phyloP scores from a whole-genome alignment of 2,113 vertebrate species.

The Apeltes quadracus region DNA sequence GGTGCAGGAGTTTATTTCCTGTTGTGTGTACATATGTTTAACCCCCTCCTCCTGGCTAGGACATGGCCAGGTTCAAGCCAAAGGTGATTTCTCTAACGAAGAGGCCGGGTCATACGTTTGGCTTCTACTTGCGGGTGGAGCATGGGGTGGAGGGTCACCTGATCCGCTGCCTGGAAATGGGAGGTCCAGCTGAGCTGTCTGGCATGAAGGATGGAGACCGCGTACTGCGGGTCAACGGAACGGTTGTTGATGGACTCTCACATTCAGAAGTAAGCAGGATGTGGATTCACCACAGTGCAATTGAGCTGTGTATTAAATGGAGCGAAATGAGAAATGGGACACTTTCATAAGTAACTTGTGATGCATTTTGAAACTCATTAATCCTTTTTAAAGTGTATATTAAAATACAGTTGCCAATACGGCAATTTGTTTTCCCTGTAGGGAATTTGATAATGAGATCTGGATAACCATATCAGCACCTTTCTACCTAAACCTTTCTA shows the following conservation, averaged over 20 bases:
- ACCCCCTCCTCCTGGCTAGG: conserved; percentile 50
- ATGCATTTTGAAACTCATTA: neutral
- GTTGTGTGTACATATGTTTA: neutral
- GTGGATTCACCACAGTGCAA: too few species aligned
- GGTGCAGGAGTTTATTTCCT: neutral
- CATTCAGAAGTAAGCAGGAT: conserved; percentile 83
- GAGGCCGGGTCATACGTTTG: conserved; percentile 82
- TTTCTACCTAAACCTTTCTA: neutral
- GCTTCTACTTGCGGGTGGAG: conserved; percentile 91
- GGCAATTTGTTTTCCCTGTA: neutral
- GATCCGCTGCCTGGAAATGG: conserved; percentile 85
- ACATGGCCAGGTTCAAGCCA: conserved; percentile 83
- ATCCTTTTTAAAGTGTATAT: too few species aligned
- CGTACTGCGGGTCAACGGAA: conserved; percentile 87
- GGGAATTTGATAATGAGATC: neutral
- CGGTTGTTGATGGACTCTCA: conserved; percentile 86
- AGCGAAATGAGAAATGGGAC: neutral
- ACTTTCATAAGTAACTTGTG: neutral
- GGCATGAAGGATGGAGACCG: conserved; percentile 94
- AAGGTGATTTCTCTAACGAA: conserved; percentile 87
- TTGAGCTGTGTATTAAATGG: too few species aligned
- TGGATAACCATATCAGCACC: neutral
- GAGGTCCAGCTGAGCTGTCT: conserved; percentile 85
- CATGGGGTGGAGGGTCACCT: conserved; percentile 86
- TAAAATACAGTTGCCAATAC: too few species aligned